Conservation (phyloP, 2,888 invertebrate species). For the Platynereis dumerilii region DNA sequence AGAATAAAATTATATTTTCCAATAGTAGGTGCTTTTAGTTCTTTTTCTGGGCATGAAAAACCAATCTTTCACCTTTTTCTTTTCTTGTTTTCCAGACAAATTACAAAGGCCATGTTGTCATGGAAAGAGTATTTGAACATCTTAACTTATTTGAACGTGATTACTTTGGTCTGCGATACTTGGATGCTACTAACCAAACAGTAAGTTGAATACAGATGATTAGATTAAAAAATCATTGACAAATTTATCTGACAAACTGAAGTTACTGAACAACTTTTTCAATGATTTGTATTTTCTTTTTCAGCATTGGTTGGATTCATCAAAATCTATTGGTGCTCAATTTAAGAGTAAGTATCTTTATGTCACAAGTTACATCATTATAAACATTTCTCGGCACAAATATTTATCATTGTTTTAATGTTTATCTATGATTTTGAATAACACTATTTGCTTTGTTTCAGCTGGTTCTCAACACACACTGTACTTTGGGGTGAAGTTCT, state of each 20-base stretch:
- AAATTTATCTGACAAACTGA: too few relatives aligned
- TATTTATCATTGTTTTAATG: too few relatives aligned
- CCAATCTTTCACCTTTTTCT: too few relatives aligned
- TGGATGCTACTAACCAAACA: constrained; percentile 68
- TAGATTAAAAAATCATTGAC: too few relatives aligned
- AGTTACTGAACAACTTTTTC: too few relatives aligned
- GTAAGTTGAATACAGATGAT: constrained; percentile 41
- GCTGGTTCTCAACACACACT: constrained; percentile 75
- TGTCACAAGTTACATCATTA: too few relatives aligned
- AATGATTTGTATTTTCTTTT: constrained; percentile 37
- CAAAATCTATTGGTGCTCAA: constrained; percentile 54
- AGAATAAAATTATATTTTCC: too few relatives aligned
- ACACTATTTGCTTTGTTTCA: constrained; percentile 20
- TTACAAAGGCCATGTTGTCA: constrained; percentile 84
- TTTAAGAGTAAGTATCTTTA: constrained; percentile 53
- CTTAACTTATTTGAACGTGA: constrained; percentile 94
- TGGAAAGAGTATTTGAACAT: constrained; percentile 92
- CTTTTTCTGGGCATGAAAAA: too few relatives aligned
- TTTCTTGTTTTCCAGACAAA: constrained; percentile 88
- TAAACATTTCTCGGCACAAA: too few relatives aligned
- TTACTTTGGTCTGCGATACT: constrained; percentile 95
- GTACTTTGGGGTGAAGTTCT: constrained; percentile 97
- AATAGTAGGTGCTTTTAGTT: too few relatives aligned
- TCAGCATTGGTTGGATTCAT: constrained; percentile 60
- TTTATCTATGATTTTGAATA: too few relatives aligned